Base-by-base conservation (phyloP, 2,797 vertebrate genomes). In the Malurus leucopterus region DNA sequence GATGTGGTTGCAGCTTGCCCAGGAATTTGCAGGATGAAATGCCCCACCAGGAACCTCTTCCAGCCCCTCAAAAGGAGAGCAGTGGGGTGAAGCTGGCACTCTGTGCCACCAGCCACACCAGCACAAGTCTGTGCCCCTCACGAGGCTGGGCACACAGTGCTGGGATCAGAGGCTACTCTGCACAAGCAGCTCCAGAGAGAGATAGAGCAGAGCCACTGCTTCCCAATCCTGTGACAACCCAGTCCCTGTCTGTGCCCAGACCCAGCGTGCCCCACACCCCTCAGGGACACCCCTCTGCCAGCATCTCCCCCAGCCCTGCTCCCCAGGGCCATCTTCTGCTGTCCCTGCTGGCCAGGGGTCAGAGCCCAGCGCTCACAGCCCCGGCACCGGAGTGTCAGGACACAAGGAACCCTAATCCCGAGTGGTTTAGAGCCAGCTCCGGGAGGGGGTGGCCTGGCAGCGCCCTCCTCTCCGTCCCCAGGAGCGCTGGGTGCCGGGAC, bases 41-140 rank as follows among this genome's bases (percentile, higher is more conserved):
- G 40, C 11, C 24, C 59, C 89, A 84, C 58, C 47, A 91, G 77
- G 92, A 92, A 83, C 63, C 78, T 81, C 41, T 76, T 93, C 87
- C 63, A 78, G 79, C 76, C 63, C 30, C 32, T 4, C 4, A n/a
- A 54, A 0, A 49, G 51, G 40, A 36, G 71, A 32, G n/a, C 12
- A 30, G 43, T 0, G 53, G 51, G 40, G 36, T 18, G 14, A 74
- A 32, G n/a, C 3, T 27, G 44, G 50, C 34, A 24, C 32, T 8
- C 15, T 1, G 0, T n/a, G 53, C 27, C 74, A 74, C 30, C 5
- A 3, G 50, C 30, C 72, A 47, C 38, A 30, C 59, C 12, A 30
- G 43, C 50, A 41, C 7, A 17, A 24, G 6, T 19, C 43, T 1
- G 15, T 34, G 32, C 41, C 29, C 69, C 38, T 9, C 1, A 0